phyloP scores from a whole-genome alignment of 2,888 invertebrate genomes.

The Allygus modestus region DNA sequence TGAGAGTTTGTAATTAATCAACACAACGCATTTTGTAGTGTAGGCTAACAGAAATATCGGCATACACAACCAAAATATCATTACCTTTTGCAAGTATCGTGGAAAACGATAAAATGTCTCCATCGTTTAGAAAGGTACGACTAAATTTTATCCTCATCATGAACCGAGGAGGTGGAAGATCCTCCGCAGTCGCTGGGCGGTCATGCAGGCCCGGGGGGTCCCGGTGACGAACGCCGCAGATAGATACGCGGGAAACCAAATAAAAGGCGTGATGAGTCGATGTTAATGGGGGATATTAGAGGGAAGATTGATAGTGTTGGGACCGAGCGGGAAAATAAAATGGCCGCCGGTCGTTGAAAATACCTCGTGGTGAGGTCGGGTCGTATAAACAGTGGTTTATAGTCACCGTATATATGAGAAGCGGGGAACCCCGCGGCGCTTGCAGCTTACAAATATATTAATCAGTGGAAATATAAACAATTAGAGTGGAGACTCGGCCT shows the following conservation, averaged over 20 bases:
- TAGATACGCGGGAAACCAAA: conserved; percentile 39
- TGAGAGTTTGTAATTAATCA: too few relatives aligned
- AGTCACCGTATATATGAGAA: conserved; percentile 29
- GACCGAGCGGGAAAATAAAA: conserved; percentile 26
- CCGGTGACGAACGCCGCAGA: conserved; percentile 15
- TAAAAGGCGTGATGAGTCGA: conserved; percentile 53
- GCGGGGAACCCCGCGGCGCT: conserved; percentile 22
- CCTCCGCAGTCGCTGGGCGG: too few relatives aligned
- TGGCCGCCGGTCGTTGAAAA: conserved; percentile 48
- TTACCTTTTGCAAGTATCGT: too few relatives aligned
- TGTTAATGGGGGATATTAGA: conserved; percentile 57
- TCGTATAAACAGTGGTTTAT: conserved; percentile 44
- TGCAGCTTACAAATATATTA: conserved; percentile 43
- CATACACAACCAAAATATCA: too few relatives aligned
- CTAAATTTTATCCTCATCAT: too few relatives aligned
- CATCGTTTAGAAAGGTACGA: too few relatives aligned
- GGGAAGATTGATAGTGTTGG: conserved; percentile 53
- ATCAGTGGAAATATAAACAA: conserved; percentile 50
- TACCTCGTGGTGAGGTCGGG: conserved; percentile 33
- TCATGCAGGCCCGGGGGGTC: too few relatives aligned
- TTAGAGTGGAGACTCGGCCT: conserved; percentile 37
- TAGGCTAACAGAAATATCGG: too few relatives aligned
- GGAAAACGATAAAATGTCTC: too few relatives aligned
- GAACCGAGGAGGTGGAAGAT: too few relatives aligned
- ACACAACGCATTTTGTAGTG: too few relatives aligned